phyloP scores from a whole-genome alignment of 2,797 vertebrate species.

The Simalia tracyae region DNA sequence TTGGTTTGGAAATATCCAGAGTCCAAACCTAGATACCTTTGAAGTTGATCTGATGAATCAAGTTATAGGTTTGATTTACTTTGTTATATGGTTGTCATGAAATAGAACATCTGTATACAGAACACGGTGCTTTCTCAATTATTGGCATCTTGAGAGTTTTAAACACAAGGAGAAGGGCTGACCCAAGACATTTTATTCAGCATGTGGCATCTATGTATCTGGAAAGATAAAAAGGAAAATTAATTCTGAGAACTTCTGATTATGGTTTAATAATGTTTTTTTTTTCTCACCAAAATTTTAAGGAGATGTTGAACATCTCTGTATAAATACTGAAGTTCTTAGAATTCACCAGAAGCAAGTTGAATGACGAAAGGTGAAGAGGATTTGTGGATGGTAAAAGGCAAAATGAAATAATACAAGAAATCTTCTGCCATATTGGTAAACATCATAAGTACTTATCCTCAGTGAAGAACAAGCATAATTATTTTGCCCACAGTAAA shows the following conservation, averaged over 20 bases:
- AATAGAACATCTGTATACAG: slow-evolving; percentile 11
- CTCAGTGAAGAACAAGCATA: not conserved
- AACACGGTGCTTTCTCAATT: slow-evolving; percentile 19
- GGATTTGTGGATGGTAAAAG: slow-evolving; percentile 11
- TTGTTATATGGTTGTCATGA: not conserved
- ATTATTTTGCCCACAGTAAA: not conserved
- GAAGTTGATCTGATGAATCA: not conserved
- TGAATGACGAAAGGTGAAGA: slow-evolving; percentile 27
- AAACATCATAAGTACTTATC: not conserved
- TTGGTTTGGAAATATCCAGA: not conserved
- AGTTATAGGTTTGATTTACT: not conserved
- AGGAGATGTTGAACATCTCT: slow-evolving; percentile 39
- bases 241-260: slow-evolving; percentile 52
- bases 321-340: slow-evolving; percentile 15
- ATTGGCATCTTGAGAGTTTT: not conserved
- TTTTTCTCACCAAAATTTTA: slow-evolving; percentile 3
- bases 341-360: slow-evolving; percentile 1
- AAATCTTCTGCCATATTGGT: not conserved
- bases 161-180: slow-evolving; percentile 7
- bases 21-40: not conserved
- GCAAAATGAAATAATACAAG: not conserved
- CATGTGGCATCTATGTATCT: slow-evolving; percentile 15
- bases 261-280: slow-evolving; percentile 42
- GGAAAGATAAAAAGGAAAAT: slow-evolving; percentile 24
- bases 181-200: slow-evolving; percentile 36